These are phyloP conservation scores for Caenorhabditis briggsae DNA, from an alignment of 1,140 invertebrate genomes.

Conservation along the genomic window DNA sequence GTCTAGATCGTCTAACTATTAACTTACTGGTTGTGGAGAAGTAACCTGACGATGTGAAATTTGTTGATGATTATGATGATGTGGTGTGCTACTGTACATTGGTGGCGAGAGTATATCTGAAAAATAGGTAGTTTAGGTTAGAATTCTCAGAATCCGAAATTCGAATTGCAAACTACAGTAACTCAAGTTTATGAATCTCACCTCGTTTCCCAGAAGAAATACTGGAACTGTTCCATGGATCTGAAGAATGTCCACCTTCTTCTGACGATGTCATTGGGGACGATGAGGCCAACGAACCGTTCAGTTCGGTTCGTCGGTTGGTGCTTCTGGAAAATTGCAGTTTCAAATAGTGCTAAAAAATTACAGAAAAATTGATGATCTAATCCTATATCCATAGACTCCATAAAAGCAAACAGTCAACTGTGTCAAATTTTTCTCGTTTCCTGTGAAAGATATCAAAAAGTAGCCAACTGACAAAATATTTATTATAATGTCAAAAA, in stretches of 20 bases:
- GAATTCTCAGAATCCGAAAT: background rate
- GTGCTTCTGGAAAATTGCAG: constrained; percentile 1
- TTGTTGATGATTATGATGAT: constrained; percentile 37
- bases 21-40: constrained; percentile 36
- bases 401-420: too few species aligned
- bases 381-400: too few species aligned
- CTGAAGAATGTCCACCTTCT: constrained; percentile 55
- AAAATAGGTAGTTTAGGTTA: background rate
- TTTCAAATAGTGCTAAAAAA: background rate
- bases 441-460: too few species aligned
- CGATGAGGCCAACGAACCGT: constrained; percentile 43
- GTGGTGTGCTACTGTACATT: constrained; percentile 53
- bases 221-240: constrained; percentile 44
- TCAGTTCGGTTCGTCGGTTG: constrained; percentile 39
- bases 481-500: too few species aligned
- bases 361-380: background rate
- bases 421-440: too few species aligned
- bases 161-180: background rate
- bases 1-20: background rate
- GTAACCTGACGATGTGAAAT: background rate
- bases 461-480: too few species aligned
- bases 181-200: background rate
- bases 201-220: constrained; percentile 51
- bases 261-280: constrained; percentile 49
- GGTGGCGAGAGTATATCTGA: constrained; percentile 32